These are phyloP conservation scores for Carollia perspicillata DNA, from an alignment of 2,113 vertebrate species.

Conservation along the genomic window DNA sequence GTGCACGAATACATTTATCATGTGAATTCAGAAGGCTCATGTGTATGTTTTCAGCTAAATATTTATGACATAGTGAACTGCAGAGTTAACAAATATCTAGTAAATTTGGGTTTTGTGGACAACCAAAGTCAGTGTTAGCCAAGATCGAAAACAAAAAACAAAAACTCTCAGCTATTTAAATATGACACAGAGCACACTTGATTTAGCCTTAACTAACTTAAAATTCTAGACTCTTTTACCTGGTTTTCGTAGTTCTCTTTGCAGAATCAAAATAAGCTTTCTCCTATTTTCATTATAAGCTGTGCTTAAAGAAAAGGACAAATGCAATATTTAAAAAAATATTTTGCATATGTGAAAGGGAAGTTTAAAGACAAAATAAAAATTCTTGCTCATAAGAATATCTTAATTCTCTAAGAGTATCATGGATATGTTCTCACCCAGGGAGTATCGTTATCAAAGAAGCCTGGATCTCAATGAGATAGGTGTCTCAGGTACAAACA, in stretches of 20 bases:
- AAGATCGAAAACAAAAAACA: constrained; percentile 18
- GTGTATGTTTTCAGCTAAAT: not conserved
- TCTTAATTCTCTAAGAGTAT: not conserved
- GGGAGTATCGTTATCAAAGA: not conserved
- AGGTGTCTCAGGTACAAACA: not conserved
- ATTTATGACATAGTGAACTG: not conserved
- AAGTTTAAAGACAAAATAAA: constrained; percentile 11
- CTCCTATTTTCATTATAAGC: not conserved
- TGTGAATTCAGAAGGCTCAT: not conserved
- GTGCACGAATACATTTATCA: not conserved
- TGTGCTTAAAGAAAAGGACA: not conserved
- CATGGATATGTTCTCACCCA: not conserved
- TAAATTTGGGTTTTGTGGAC: not conserved
- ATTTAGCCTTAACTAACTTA: not conserved
- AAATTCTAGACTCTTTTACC: not conserved
- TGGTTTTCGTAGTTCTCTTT: not conserved
- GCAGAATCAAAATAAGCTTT: not conserved
- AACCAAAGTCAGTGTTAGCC: not conserved
- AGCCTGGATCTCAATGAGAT: not conserved
- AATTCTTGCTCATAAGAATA: not conserved
- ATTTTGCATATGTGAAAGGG: not conserved
- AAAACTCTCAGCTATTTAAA: not conserved
- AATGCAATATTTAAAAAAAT: not conserved
- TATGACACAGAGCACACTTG: not conserved
- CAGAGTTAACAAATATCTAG: not conserved